phyloP scores from a whole-genome alignment of 2,113 vertebrate genomes.

The Carollia perspicillata region DNA sequence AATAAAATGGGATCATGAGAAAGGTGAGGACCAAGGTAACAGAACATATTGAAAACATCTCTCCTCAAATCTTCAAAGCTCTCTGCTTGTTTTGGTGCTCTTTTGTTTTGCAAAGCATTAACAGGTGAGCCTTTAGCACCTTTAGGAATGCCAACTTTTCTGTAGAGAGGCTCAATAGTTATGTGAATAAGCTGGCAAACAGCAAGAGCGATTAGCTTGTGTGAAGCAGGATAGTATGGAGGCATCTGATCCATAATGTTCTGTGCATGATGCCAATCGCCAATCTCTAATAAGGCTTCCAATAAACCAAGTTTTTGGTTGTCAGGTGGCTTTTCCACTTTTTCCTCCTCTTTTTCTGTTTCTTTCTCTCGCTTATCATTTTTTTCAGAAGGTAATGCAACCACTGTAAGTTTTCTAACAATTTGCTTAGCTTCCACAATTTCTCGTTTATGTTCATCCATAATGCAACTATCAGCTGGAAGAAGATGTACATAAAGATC shows the following conservation, averaged over 20 bases:
- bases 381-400: constrained; percentile 94
- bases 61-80: constrained; percentile 92
- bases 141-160: constrained; percentile 94
- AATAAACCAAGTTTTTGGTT: constrained; percentile 98
- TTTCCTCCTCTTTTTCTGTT: constrained; percentile 91
- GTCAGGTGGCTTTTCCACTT: constrained; percentile 92
- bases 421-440: constrained; percentile 96
- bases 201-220: constrained; percentile 94
- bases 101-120: constrained; percentile 86
- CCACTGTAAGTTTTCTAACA: constrained; percentile 96
- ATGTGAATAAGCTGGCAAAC: constrained; percentile 95
- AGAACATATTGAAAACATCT: constrained; percentile 96
- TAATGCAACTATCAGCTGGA: constrained; percentile 90
- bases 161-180: constrained; percentile 95
- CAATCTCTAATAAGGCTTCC: constrained; percentile 94
- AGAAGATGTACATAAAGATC: constrained; percentile 98
- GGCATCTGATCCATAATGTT: constrained; percentile 99
- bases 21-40: constrained; percentile 96
- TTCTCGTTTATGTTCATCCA: constrained; percentile 94
- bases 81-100: constrained; percentile 90
- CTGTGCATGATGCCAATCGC: constrained; percentile 97
- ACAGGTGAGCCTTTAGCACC: constrained; percentile 91
- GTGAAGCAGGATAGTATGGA: constrained; percentile 93
- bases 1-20: constrained; percentile 96
- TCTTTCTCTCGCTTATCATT: constrained; percentile 91